Base-by-base conservation (phyloP, 2,888 invertebrate genomes). In the Rhodophaea formosa region DNA sequence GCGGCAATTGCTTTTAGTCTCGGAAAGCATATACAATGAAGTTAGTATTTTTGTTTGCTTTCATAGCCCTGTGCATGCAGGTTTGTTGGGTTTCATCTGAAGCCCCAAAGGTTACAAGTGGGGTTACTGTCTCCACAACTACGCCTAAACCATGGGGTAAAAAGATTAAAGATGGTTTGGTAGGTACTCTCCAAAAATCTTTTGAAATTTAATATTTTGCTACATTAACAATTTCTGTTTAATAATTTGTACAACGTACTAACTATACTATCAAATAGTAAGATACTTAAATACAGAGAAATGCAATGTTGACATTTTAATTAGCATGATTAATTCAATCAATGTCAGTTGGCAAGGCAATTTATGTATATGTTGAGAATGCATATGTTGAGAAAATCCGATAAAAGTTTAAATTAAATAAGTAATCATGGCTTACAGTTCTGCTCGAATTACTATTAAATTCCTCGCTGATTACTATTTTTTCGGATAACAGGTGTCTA, bases 121-220 rank as follows among this genome's bases (percentile, higher is more conserved):
- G 61, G 12, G 44, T 62, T 10, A 42, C 61, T 7, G 57, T 60
- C 44, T 58, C 70, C 1, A 69, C 74, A 0, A 78, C 77, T 1
- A 78, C 79, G 0, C 59, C 62, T 16, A 80, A 78, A 42, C 72
- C 77, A 12, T 82, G 80, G 79, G 68, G 75, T 0, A 64, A 68
- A 49, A 82, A 74, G 64, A 46, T 83, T 32, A 80, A 74, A 65
- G 71, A 79, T 62, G 79, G 81, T 57, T 66, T 82, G 74, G 79
- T 82, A 61, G 39, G 81, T 79, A 32, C 8, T 0, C 15, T 54
- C n/a, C 43, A 49, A 42, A n/a, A 17, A 17, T 47, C 23, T 54
- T 49, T 51, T 16, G 17, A 32, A 17, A 23, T 5, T 47, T 47
- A 29, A 7, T 7, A 17, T 8, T 23, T 17, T 10, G 17, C 7